Percentiles rank a stretch among this genome's conserved stretches.
Conservation (phyloP, 2,888 invertebrate species). For the Eilema depressum region DNA sequence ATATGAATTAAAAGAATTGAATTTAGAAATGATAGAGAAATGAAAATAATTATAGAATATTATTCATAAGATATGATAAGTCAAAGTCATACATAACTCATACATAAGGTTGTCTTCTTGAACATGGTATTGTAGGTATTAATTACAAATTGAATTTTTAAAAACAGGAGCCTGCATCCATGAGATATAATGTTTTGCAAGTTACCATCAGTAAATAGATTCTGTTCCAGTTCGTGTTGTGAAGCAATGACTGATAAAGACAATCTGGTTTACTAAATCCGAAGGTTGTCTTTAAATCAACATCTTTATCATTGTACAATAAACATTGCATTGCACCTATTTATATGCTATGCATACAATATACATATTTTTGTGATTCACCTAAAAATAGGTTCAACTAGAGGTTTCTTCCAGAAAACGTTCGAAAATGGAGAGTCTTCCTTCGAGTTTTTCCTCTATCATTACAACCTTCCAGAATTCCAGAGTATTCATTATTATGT, state of each 20-base stretch:
- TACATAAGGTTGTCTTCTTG: too few relatives aligned
- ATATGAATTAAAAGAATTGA: too few relatives aligned
- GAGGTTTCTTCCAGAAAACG: not conserved
- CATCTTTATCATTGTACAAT: conserved; percentile 26
- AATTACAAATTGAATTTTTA: too few relatives aligned
- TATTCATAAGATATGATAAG: too few relatives aligned
- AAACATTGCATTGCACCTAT: conserved; percentile 2
- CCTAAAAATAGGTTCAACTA: not conserved
- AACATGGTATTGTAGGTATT: too few relatives aligned
- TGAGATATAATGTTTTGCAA: conserved; percentile 6
- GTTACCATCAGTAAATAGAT: conserved; percentile 6
- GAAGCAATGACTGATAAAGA: conserved; percentile 28
- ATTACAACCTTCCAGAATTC: too few relatives aligned
- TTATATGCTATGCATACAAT: not conserved
- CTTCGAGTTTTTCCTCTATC: too few relatives aligned
- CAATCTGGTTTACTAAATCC: conserved; percentile 17
- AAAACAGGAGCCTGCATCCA: not conserved
- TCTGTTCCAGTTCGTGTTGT: conserved; percentile 22
- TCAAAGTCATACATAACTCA: too few relatives aligned
- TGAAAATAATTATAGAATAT: too few relatives aligned
- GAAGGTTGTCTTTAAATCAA: conserved; percentile 16
- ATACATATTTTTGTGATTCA: too few relatives aligned
- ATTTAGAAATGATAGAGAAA: too few relatives aligned
- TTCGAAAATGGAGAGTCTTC: not conserved
- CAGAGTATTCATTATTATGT: too few relatives aligned